Evolutionary conservation across 2,797 vertebrate genomes (phyloP).

Genomic region (Rhynchonycteris naso): DNA sequence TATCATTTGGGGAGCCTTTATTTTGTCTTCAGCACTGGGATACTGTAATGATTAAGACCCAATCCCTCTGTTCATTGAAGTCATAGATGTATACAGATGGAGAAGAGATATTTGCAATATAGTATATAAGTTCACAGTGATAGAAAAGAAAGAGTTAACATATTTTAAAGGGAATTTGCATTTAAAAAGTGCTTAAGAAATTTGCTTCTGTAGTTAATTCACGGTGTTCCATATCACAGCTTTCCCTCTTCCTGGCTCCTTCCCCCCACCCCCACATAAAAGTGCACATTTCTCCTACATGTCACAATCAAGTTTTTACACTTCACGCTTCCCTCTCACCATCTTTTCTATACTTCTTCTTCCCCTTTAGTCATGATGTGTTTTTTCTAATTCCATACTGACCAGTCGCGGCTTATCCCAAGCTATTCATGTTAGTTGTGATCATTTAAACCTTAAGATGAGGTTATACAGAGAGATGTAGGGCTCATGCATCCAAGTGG

Average conservation of each 20-base stretch:
- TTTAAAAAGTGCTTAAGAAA: background rate
- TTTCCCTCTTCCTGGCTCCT: background rate
- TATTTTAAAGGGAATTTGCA: conserved; percentile 5
- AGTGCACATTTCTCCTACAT: background rate
- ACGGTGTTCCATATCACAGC: background rate
- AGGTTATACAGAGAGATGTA: background rate
- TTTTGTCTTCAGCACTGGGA: background rate
- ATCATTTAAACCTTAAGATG: background rate
- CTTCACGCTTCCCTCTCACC: background rate
- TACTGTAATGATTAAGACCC: background rate
- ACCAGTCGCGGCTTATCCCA: background rate
- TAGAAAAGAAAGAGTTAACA: background rate
- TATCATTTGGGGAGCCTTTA: background rate
- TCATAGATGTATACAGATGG: background rate
- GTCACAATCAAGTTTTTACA: background rate
- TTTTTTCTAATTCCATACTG: background rate
- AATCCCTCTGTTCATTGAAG: background rate
- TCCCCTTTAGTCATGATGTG: background rate
- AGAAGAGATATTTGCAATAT: background rate
- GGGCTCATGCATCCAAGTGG: background rate
- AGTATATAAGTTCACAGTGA: background rate
- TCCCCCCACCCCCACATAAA: background rate
- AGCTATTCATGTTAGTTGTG: background rate
- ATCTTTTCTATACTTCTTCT: background rate
- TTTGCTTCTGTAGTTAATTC: background rate